Evolutionary conservation across 1,140 invertebrate genomes (phyloP), one percentile per base, ranked within the genome.

Genomic region (Drosophila orena): DNA sequence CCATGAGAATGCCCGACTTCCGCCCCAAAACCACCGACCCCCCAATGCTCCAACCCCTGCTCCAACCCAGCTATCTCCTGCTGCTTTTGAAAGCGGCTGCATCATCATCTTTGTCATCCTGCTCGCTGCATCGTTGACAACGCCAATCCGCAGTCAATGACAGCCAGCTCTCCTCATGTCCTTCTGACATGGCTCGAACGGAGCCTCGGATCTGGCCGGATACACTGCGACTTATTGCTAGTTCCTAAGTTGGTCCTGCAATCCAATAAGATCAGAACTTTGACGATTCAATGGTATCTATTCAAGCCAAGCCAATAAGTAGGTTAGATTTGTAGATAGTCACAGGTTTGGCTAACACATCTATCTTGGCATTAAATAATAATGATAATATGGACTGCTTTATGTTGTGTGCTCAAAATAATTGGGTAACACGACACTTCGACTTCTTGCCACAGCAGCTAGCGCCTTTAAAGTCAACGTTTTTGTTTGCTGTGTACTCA

Each of bases 101-200:
- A 83, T 59, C 61, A 64, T 58, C 75, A 83, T 80, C 77, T 53
- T 64, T 71, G 57, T 71, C 74, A 65, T 70, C 74, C 57, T 50
- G 54, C 68, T 43, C 58, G 66, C 66, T 60, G 72, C 72, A 58
- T 54, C 78, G 79, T 81, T 81, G 78, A 80, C 78, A 80, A 68
- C 58, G 74, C 64, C 76, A 69, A 75, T 62, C 79, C 62, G 44
- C 62, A 83, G 78, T 65, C 79, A 77, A 81, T 79, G 69, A 75
- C 75, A 77, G 47, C 49, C 76, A 49, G 12, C 53, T n/a, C 22
- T 46, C 37, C 53, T 22, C 35, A 30, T 43, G 58, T 30, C 64
- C n/a, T 64, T 6, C 44, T 66, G 64, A 40, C 62, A 49, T 40
- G 62, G 34, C 61, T 27, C 11, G 17, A 59, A 44, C 43, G 27